These are phyloP conservation scores for Geophilus truncorum DNA, from an alignment of 2,888 invertebrate genomes.

Conservation along the genomic window DNA sequence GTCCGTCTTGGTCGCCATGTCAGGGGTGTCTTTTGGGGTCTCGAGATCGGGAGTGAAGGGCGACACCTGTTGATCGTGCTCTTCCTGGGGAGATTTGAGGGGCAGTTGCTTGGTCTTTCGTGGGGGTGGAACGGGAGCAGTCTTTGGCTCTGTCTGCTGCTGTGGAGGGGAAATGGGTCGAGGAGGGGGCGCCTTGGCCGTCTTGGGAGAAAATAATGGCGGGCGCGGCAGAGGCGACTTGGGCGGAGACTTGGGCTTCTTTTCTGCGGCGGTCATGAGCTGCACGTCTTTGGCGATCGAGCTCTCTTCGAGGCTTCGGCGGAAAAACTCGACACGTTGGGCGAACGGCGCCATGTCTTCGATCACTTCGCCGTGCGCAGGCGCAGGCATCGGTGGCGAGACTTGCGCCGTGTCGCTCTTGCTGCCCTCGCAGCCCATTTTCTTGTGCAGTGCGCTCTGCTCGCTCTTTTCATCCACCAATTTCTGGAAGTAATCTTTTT, in stretches of 20 bases:
- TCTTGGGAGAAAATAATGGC: background rate
- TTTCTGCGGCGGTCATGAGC: background rate
- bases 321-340: slow-evolving; percentile 31
- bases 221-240: background rate
- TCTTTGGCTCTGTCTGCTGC: background rate
- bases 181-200: background rate
- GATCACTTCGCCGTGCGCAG: slow-evolving; percentile 47
- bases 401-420: slow-evolving; percentile 51
- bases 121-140: slow-evolving; percentile 14
- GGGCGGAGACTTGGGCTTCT: background rate
- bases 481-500: slow-evolving; percentile 38
- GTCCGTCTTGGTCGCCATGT: slow-evolving; percentile 37
- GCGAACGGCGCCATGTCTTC: slow-evolving; percentile 53
- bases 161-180: slow-evolving; percentile 8
- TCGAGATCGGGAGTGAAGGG: slow-evolving; percentile 37
- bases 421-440: slow-evolving; percentile 19
- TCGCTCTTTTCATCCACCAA: slow-evolving; percentile 31
- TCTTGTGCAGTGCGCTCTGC: slow-evolving; percentile 20
- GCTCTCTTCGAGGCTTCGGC: slow-evolving; percentile 28
- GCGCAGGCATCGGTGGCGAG: slow-evolving; percentile 47
- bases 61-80: slow-evolving; percentile 12
- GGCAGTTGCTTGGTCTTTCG: slow-evolving; percentile 36
- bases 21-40: slow-evolving; percentile 38
- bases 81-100: slow-evolving; percentile 37
- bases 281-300: slow-evolving; percentile 28